Conservation (phyloP, 2,797 vertebrate species). For the Chelmon rostratus region DNA sequence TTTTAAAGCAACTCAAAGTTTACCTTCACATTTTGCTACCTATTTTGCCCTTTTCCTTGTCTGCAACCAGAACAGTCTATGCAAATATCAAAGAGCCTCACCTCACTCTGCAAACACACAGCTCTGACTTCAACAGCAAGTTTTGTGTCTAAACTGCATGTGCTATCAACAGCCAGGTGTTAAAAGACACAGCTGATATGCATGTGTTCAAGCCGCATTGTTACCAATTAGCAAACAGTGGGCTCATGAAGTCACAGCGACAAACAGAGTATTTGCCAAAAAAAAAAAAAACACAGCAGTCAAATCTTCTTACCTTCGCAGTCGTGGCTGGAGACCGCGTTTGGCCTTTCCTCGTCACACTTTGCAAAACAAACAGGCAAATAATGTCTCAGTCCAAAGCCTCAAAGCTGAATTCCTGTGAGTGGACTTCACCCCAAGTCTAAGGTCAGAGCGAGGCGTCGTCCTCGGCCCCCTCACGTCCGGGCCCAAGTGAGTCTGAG, state of each 20-base stretch:
- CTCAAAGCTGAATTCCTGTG: background rate
- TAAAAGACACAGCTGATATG: background rate
- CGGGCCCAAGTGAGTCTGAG: background rate
- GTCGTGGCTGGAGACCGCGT: background rate
- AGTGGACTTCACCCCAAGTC: background rate
- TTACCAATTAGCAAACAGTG: conserved; percentile 40
- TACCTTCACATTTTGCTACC: background rate
- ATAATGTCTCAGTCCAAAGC: background rate
- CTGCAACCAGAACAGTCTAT: conserved; percentile 6
- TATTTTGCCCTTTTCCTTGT: background rate
- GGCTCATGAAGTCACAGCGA: conserved; percentile 22
- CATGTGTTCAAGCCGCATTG: conserved; percentile 15
- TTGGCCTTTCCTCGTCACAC: background rate
- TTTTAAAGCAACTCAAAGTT: conserved; percentile 6
- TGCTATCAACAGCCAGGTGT: conserved; percentile 24
- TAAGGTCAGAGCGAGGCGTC: background rate
- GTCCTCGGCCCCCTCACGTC: background rate
- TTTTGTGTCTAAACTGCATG: no score
- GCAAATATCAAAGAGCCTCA: conserved; percentile 12
- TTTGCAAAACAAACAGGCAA: background rate
- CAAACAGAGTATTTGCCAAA: conserved; percentile 17
- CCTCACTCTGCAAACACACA: conserved; percentile 16
- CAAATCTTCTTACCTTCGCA: background rate
- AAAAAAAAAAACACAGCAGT: conserved; percentile 4
- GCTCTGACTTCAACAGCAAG: no score